These are phyloP conservation scores for Antheraea yamamai DNA, from an alignment of 2,888 invertebrate genomes.

Conservation along the genomic window DNA sequence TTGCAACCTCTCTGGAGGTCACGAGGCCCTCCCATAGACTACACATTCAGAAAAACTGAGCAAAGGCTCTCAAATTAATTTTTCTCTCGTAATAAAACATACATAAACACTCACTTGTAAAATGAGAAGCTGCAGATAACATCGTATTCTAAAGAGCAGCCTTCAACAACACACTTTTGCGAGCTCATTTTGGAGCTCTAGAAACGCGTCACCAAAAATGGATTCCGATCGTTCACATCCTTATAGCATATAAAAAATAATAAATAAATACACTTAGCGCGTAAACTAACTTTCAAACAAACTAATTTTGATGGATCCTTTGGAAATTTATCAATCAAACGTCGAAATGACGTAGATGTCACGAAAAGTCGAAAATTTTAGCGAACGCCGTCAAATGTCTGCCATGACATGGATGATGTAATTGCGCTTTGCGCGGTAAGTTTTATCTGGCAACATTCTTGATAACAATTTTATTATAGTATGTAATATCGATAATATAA, in stretches of 20 bases:
- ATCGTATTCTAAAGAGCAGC: slow-evolving; percentile 78
- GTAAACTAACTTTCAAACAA: slow-evolving; percentile 80
- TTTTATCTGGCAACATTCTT: slow-evolving; percentile 57
- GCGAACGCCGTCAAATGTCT: slow-evolving; percentile 55
- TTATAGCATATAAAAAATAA: slow-evolving; percentile 54
- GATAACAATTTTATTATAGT: background rate
- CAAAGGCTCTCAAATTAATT: no score
- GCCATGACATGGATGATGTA: slow-evolving; percentile 80
- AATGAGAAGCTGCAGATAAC: slow-evolving; percentile 79
- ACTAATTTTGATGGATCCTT: slow-evolving; percentile 80
- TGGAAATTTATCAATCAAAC: slow-evolving; percentile 82
- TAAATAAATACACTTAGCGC: slow-evolving; percentile 75
- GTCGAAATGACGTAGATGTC: slow-evolving; percentile 82
- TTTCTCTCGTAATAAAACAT: slow-evolving; percentile 16
- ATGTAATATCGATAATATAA: background rate
- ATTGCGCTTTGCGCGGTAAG: slow-evolving; percentile 54
- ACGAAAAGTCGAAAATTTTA: slow-evolving; percentile 80
- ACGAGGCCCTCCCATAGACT: slow-evolving; percentile 26
- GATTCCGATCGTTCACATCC: slow-evolving; percentile 69
- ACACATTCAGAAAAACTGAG: slow-evolving; percentile 13
- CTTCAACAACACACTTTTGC: slow-evolving; percentile 77
- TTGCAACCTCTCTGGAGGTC: slow-evolving; percentile 33
- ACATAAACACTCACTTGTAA: slow-evolving; percentile 73
- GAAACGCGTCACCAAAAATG: slow-evolving; percentile 61
- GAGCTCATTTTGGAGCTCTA: slow-evolving; percentile 62